Evolutionary conservation across 1,140 invertebrate genomes (phyloP).

Genomic region (Atta texana): DNA sequence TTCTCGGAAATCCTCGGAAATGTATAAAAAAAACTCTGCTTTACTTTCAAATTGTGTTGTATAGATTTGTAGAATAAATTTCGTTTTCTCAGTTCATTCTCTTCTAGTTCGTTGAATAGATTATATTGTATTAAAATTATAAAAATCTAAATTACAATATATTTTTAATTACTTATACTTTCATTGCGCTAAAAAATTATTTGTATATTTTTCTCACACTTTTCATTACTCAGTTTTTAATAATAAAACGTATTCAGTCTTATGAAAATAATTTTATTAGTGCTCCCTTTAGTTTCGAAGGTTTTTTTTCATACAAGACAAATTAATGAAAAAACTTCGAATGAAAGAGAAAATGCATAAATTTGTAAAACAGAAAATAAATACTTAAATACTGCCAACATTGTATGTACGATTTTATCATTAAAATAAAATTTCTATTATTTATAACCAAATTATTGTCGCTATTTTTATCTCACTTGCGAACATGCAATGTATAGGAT

Average conservation of each 20-base stretch:
- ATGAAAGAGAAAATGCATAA: not conserved
- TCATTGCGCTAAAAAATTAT: not conserved
- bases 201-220: not conserved
- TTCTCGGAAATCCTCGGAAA: not conserved
- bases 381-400: not conserved
- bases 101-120: not conserved
- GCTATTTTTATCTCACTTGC: not conserved
- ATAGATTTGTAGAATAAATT: not conserved
- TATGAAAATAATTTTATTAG: not conserved
- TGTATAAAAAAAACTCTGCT: not conserved
- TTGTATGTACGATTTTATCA: not conserved
- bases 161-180: not conserved
- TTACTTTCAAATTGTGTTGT: not conserved
- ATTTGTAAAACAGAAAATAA: not conserved
- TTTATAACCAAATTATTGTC: not conserved
- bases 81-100: not conserved
- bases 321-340: not conserved
- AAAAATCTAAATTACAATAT: not conserved
- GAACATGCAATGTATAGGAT: not conserved
- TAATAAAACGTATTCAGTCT: constrained; percentile 3
- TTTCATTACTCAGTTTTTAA: not conserved
- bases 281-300: not conserved
- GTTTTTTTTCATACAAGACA: not conserved
- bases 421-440: not conserved
- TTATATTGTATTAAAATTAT: not conserved